Evolutionary conservation across 2,113 vertebrate species (phyloP), one percentile per base, ranked within the genome.

Genomic region (Synodontis membranacea): DNA sequence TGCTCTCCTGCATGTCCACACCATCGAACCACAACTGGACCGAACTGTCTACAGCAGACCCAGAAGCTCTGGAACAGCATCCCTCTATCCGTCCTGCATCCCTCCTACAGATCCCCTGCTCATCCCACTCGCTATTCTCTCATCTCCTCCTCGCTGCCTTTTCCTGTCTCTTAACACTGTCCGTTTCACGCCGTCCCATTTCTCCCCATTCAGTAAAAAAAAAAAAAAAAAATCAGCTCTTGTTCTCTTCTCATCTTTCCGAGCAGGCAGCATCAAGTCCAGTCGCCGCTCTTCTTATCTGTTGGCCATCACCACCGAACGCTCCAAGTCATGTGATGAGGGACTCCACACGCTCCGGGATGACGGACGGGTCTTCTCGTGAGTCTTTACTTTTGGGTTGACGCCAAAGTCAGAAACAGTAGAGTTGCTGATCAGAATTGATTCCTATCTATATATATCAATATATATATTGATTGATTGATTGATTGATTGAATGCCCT

Each of bases 321-420:
- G 98, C 91, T 99, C 98, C 93, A 99, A 99, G 94, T 99, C 98
- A 46, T 99, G 97, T 0, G 98, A 99, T 2, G 98, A 99, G 0
- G 98, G 98, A 8, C 97, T 99, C 89, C 98, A 99, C 85, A 92
- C 95, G 0, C 98, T 98, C 93, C 94, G 97, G 80, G 98, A 99
- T 0, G 98, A 99, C 84, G 96, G 96, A 2, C 96, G 96, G 25
- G 88, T 94, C 84, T 94, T 94, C 88, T 94, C 93, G 95, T 96
- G 91, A 95, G 95, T 93, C 48, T 58, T 62, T 31, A 0, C 15
- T 1, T 66, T 70, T 14, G 21, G 10, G 1, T 74, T 44, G 0
- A 46, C 0, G 1, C 39, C 23, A 46, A n/a, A 28, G 6, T n/a
- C 23, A 3, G 4, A 75, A 70, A 42, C 7, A 9, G 39, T 70